These are phyloP conservation scores for Parthenolecanium corni DNA, from an alignment of 2,888 invertebrate species.

Conservation along the genomic window DNA sequence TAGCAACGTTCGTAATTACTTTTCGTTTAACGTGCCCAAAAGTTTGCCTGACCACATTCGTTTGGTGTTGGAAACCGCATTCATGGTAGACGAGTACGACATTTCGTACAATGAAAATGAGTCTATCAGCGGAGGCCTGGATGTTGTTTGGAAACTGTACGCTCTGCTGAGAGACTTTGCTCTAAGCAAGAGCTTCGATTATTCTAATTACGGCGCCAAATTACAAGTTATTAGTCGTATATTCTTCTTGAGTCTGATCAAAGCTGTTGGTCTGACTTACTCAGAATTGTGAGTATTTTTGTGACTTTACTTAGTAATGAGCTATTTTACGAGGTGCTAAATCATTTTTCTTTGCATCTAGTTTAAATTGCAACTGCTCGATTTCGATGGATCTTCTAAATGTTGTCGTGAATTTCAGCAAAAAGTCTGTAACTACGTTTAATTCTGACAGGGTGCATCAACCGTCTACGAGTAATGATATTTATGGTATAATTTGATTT, in stretches of 20 bases:
- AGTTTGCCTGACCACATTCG: slow-evolving; percentile 7
- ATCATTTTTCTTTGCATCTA: not conserved
- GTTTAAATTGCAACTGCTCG: slow-evolving; percentile 3
- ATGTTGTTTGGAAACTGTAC: slow-evolving; percentile 6
- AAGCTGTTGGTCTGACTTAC: slow-evolving; percentile 8
- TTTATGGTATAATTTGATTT: not conserved
- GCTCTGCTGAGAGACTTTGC: slow-evolving; percentile 7
- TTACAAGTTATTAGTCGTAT: slow-evolving; percentile 16
- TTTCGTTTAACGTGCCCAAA: slow-evolving; percentile 7
- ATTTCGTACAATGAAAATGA: not conserved
- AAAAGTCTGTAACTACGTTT: slow-evolving; percentile 5
- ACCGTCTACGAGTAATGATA: not conserved
- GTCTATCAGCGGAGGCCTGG: not conserved
- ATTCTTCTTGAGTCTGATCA: slow-evolving; percentile 5
- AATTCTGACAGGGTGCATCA: slow-evolving; percentile 3
- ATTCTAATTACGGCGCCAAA: slow-evolving; percentile 2
- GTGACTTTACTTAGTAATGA: not conserved
- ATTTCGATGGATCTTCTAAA: slow-evolving; percentile 6
- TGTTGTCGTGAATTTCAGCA: slow-evolving; percentile 12
- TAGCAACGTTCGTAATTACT: slow-evolving; percentile 7
- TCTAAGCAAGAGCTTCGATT: slow-evolving; percentile 4
- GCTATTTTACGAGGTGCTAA: too few species aligned
- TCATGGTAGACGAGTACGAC: slow-evolving; percentile 15
- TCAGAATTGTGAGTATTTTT: slow-evolving; percentile 14
- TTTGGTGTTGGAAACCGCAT: slow-evolving; percentile 11